Evolutionary conservation across 2,113 vertebrate genomes (phyloP).

Genomic region (Platycercus adscitus): DNA sequence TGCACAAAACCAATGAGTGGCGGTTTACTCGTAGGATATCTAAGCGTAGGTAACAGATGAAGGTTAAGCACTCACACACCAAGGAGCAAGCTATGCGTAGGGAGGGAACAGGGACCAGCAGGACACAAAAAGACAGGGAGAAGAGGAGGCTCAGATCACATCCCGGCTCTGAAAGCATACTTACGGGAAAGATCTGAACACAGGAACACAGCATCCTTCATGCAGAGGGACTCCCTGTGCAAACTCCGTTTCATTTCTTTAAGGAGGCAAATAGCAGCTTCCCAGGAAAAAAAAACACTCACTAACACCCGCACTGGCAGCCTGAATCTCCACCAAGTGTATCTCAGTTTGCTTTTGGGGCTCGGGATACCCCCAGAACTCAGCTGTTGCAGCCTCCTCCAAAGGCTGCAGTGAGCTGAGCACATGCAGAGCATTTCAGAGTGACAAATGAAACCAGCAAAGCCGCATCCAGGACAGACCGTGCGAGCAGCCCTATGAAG

Average conservation of each 20-base stretch:
- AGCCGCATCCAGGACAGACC: background rate
- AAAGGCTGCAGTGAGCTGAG: background rate
- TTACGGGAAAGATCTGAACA: accelerated
- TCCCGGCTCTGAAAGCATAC: background rate
- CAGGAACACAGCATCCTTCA: background rate
- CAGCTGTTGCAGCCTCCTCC: background rate
- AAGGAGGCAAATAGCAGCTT: background rate
- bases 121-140: background rate
- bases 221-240: background rate
- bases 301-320: background rate
- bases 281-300: background rate
- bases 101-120: background rate
- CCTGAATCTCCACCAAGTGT: background rate
- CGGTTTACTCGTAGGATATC: background rate
- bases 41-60: background rate
- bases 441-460: background rate
- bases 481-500: background rate
- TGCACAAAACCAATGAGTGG: background rate
- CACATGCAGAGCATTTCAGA: background rate
- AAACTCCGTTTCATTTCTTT: background rate
- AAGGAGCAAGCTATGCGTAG: background rate
- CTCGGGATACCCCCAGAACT: background rate
- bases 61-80: background rate
- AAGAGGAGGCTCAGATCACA: background rate
- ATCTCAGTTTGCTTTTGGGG: background rate